These are phyloP conservation scores for Ctenopoma multispine DNA, from an alignment of 2,797 vertebrate genomes.

Conservation along the genomic window DNA sequence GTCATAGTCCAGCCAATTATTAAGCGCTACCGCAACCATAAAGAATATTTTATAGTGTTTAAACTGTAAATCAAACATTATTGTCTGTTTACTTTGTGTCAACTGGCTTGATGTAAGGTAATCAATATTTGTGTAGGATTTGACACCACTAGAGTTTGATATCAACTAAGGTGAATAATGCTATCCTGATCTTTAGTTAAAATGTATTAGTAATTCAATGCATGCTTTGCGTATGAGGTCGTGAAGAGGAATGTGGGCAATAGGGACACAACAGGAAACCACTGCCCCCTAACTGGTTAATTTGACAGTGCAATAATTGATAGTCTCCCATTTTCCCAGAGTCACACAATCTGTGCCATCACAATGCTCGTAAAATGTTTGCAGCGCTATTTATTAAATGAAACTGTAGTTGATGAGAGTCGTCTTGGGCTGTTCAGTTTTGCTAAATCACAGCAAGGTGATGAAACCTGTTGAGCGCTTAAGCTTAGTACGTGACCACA, in stretches of 20 bases:
- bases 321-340: slow-evolving; percentile 9
- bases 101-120: not conserved
- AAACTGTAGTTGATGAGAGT: slow-evolving; percentile 3
- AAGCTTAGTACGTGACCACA: not conserved
- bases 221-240: no score
- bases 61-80: no score
- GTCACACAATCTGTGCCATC: not conserved
- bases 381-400: not conserved
- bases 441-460: not conserved
- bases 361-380: not conserved
- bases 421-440: not conserved
- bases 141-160: no score
- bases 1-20: not conserved
- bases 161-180: not conserved
- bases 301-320: not conserved
- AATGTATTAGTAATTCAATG: not conserved
- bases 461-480: not conserved
- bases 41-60: not conserved
- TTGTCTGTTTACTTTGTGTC: not conserved
- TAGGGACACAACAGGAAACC: not conserved
- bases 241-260: not conserved
- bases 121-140: not conserved
- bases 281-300: slow-evolving; percentile 1
- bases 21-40: not conserved
- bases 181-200: not conserved